These are phyloP conservation scores for Melanostigma gelatinosum DNA, from an alignment of 2,113 vertebrate species.

Conservation along the genomic window DNA sequence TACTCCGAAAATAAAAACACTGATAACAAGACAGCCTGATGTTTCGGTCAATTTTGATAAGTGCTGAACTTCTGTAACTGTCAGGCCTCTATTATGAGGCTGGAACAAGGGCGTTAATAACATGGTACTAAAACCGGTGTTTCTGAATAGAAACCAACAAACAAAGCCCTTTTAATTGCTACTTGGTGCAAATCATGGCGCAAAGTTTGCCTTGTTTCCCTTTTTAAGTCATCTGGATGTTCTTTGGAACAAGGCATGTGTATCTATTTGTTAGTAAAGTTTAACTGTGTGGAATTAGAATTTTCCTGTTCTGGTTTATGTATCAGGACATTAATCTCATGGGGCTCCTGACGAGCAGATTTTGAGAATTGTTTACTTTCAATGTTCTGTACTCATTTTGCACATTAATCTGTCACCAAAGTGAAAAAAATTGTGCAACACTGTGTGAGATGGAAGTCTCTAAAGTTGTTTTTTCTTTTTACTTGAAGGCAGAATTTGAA, in stretches of 20 bases:
- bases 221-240: neutral
- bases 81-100: slow-evolving; percentile 5
- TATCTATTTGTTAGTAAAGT: slow-evolving; percentile 37
- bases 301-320: slow-evolving; percentile 32
- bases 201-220: neutral
- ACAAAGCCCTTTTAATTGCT: slow-evolving; percentile 10
- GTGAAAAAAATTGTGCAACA: neutral
- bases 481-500: neutral
- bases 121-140: neutral
- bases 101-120: slow-evolving; percentile 11
- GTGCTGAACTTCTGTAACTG: slow-evolving; percentile 22
- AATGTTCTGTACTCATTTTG: slow-evolving; percentile 32
- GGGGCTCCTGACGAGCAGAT: slow-evolving; percentile 28
- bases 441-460: neutral
- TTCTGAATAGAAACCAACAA: neutral
- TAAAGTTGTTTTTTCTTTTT: neutral
- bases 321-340: slow-evolving; percentile 39
- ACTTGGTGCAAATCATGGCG: neutral
- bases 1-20: neutral
- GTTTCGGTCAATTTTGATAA: slow-evolving; percentile 28
- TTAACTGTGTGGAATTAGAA: slow-evolving; percentile 45
- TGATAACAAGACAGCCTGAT: slow-evolving; percentile 11
- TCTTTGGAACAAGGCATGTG: slow-evolving; percentile 12
- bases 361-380: slow-evolving; percentile 52
- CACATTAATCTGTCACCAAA: neutral